Evolutionary conservation across 2,113 vertebrate species (phyloP).

Genomic region (Hyperoodon ampullatus): DNA sequence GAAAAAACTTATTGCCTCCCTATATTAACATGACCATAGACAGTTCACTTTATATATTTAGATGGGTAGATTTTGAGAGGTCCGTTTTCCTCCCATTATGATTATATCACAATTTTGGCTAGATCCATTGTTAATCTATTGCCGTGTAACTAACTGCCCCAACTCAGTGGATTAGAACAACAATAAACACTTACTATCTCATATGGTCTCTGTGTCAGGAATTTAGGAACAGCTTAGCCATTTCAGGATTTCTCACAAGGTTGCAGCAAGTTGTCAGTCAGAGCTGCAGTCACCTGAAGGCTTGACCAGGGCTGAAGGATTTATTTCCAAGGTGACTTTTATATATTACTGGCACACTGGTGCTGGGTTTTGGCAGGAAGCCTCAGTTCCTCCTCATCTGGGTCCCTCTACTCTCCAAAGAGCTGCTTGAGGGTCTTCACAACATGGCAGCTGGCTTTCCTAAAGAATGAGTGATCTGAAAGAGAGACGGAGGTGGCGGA

Average conservation of each 20-base stretch:
- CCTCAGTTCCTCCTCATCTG: not conserved
- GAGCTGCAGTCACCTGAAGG: not conserved
- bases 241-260: not conserved
- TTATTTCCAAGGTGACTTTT: not conserved
- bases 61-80: not conserved
- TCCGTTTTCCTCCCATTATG: not conserved
- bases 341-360: not conserved
- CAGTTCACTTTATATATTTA: not conserved
- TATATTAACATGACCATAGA: not conserved
- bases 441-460: not conserved
- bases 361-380: not conserved
- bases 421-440: not conserved
- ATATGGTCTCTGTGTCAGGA: not conserved
- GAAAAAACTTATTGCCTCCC: not conserved
- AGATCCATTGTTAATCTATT: not conserved
- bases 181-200: not conserved
- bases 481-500: not conserved
- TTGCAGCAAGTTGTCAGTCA: not conserved
- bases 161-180: not conserved
- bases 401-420: not conserved
- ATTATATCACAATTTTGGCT: not conserved
- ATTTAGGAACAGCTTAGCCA: not conserved
- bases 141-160: not conserved
- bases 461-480: not conserved
- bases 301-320: not conserved